Evolutionary conservation across 2,113 vertebrate species (phyloP).

Genomic region (Tinamus guttatus): DNA sequence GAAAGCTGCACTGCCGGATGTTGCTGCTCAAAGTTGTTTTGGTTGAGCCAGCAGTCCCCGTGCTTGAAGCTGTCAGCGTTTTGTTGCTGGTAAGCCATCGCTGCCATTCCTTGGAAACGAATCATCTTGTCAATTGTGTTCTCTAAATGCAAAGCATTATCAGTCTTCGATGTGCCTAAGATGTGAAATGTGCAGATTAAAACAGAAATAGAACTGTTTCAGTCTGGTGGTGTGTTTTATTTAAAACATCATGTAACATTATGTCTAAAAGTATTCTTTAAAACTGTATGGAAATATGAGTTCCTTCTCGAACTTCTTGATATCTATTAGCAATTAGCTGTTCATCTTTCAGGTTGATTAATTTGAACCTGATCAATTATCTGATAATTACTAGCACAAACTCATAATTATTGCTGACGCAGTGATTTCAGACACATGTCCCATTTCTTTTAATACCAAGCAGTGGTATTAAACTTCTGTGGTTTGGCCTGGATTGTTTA

Average conservation of each 20-base stretch:
- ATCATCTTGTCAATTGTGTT: conserved; percentile 51
- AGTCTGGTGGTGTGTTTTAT: conserved; percentile 12
- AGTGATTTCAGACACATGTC: not conserved
- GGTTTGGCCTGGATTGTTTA: conserved; percentile 31
- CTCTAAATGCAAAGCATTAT: conserved; percentile 16
- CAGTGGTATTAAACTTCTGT: conserved; percentile 1
- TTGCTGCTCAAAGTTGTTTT: not conserved
- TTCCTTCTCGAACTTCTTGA: conserved; percentile 28
- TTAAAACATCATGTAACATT: conserved; percentile 16
- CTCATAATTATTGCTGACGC: conserved; percentile 19
- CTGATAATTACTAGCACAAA: conserved; percentile 55
- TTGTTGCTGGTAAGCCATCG: not conserved
- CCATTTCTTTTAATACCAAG: not conserved
- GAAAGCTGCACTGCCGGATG: not conserved
- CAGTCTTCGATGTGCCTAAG: not conserved
- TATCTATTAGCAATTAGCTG: conserved; percentile 61
- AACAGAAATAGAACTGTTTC: conserved; percentile 6
- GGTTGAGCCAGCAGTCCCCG: not conserved
- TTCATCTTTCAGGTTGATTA: conserved; percentile 57
- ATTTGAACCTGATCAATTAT: conserved; percentile 69
- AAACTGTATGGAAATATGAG: conserved; percentile 7
- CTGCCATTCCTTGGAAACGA: conserved; percentile 4
- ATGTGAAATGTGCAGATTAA: not conserved
- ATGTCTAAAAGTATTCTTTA: not conserved
- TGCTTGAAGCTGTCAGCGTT: not conserved